Conservation (phyloP, 2,888 invertebrate genomes). For the Agrotis exclamationis region DNA sequence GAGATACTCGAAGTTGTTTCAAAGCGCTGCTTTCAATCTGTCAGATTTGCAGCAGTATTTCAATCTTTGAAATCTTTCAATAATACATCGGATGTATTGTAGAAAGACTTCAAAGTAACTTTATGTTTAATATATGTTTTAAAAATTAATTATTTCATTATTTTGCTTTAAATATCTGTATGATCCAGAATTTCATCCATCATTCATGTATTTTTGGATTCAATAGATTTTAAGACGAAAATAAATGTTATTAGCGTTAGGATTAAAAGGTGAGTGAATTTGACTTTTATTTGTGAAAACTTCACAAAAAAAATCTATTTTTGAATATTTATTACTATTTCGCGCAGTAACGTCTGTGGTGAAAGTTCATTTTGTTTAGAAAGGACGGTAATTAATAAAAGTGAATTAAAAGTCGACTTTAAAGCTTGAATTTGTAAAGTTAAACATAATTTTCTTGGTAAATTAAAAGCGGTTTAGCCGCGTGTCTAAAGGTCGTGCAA, state of each 20-base stretch:
- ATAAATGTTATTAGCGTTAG: conserved; percentile 31
- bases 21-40: conserved; percentile 50
- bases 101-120: no score
- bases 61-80: conserved; percentile 30
- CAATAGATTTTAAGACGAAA: conserved; percentile 37
- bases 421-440: conserved; percentile 1
- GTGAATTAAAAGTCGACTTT: neutral
- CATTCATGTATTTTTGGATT: conserved; percentile 52
- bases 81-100: conserved; percentile 8
- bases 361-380: neutral
- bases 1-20: conserved; percentile 41
- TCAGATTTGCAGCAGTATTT: conserved; percentile 41
- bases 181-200: conserved; percentile 35
- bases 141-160: no score
- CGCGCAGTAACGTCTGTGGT: neutral
- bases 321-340: neutral
- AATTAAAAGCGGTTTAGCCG: conserved; percentile 3
- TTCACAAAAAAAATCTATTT: neutral
- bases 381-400: conserved; percentile 4
- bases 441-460: neutral
- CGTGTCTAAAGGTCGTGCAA: neutral
- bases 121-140: no score
- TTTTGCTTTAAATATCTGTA: conserved; percentile 41
- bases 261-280: conserved; percentile 10
- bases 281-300: neutral